Conservation (phyloP, 2,797 vertebrate genomes). For the Potorous gilbertii region DNA sequence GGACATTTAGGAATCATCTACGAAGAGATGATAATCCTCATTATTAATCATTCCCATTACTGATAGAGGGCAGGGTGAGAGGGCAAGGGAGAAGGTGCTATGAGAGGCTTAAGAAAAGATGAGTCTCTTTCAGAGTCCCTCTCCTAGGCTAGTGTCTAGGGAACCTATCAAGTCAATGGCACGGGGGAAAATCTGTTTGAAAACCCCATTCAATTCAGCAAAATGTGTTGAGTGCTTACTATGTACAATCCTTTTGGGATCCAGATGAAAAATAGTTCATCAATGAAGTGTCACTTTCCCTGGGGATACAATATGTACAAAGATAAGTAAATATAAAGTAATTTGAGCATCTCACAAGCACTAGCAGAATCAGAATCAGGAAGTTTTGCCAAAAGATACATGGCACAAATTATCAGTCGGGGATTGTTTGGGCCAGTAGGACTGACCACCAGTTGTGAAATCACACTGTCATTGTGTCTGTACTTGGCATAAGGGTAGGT, state of each 20-base stretch:
- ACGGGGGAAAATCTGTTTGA: background rate
- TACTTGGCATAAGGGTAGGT: background rate
- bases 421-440: background rate
- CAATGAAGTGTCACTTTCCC: background rate
- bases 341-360: background rate
- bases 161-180: background rate
- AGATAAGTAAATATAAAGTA: background rate
- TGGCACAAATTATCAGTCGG: background rate
- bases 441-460: background rate
- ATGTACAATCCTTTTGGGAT: background rate
- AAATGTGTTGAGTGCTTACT: background rate
- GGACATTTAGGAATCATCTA: background rate
- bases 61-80: background rate
- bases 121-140: background rate
- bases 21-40: background rate
- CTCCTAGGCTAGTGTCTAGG: background rate
- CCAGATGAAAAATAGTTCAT: background rate
- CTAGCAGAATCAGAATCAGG: background rate
- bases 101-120: background rate
- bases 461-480: background rate
- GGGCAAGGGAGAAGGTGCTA: background rate
- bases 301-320: background rate
- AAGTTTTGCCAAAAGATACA: background rate
- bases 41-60: background rate
- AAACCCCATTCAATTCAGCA: background rate